Evolutionary conservation across 2,797 vertebrate species (phyloP).

Genomic region (Tarsius wallacei): DNA sequence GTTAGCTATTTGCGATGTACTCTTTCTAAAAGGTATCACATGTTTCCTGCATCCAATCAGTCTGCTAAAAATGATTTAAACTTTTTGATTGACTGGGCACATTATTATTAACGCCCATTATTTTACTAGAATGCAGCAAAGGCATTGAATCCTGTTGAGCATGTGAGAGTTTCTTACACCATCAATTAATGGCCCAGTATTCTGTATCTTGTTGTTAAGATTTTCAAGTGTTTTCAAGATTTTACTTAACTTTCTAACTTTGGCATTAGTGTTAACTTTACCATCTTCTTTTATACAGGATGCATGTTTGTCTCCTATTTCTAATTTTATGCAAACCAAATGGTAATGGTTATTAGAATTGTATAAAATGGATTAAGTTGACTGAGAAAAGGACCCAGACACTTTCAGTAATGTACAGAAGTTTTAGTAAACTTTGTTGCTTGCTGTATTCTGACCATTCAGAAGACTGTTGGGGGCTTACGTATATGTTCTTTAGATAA

Average conservation of each 20-base stretch:
- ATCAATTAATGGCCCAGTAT: background rate
- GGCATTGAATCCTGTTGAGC: background rate
- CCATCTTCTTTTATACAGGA: background rate
- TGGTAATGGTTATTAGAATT: background rate
- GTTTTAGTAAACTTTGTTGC: background rate
- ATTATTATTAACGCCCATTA: background rate
- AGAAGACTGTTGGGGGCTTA: background rate
- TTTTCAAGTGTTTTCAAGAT: constrained; percentile 1
- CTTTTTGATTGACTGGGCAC: background rate
- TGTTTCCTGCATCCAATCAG: background rate
- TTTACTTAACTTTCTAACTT: background rate
- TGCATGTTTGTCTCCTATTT: background rate
- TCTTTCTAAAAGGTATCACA: background rate
- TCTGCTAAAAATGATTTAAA: background rate
- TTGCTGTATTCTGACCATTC: background rate
- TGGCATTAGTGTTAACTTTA: background rate
- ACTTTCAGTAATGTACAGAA: background rate
- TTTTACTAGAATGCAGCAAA: background rate
- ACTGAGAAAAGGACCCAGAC: background rate
- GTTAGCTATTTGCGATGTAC: background rate
- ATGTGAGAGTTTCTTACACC: background rate
- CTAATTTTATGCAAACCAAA: background rate
- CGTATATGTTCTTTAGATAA: background rate
- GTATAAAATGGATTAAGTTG: background rate
- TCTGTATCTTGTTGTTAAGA: background rate